Base-by-base conservation (phyloP, 2,113 vertebrate species). In the Cavia aperea region DNA sequence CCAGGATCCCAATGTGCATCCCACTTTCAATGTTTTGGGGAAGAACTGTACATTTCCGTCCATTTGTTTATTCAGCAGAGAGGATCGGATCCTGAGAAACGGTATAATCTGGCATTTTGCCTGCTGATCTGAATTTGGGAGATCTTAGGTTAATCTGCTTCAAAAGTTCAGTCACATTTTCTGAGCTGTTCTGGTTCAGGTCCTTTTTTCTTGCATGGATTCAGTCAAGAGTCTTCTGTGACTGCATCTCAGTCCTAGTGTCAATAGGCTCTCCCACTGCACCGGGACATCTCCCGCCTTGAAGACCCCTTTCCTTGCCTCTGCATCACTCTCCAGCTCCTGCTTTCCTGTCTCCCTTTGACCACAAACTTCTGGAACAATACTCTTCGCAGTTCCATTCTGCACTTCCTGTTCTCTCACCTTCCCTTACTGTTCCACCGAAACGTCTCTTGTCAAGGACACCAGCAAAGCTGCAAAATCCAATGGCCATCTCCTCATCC, bases 1-100 rank as follows among this genome's bases (percentile, higher is more conserved):
- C 58, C 90, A 88, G 58, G 36, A 31, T 33, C 66, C 72, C 73
- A 51, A 10, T 19, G 87, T 86, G 51, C 16, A 63, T 75, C 60
- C 58, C 89, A 26, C 26, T 88, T 93, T 70, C 79, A 82, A 12
- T 70, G 51, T 62, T 90, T 95, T 94, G 54, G 33, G 66, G 43
- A 90, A 72, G 36, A 21, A 49, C 56, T 66, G 63, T 58, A 49
- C 58, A 46, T 77, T 89, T 81, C 8, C 1, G 26, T 62, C 7
- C 14, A 4, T 36, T 36, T 93, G 75, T 73, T 92, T 81, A 43
- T 88, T 11, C 88, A 82, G 39, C 26, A 81, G 21, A 58, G 49
- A 89, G 36, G 7, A 77, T 86, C 92, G 58, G n/a, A 58, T 65
- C 49, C 84, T 72, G 73, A 95, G 72, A 85, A 62, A 66, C 16